A percentile compares a stretch with the other conserved stretches of the same genome.
Evolutionary conservation across 2,888 invertebrate species (phyloP).

Genomic region (Meandrusa payeni): DNA sequence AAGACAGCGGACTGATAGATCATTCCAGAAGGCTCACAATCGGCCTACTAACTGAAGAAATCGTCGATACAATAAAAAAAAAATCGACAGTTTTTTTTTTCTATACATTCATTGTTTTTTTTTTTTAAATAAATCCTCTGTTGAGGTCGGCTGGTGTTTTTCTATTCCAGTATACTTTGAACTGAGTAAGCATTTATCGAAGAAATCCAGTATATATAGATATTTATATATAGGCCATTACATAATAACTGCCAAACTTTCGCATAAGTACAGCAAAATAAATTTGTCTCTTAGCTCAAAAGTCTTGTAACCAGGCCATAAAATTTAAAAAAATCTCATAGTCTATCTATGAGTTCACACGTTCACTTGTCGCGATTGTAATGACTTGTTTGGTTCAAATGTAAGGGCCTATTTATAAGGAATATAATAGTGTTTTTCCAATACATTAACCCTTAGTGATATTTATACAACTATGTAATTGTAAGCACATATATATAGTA

Average conservation of each 20-base stretch:
- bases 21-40: constrained; percentile 12
- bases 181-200: constrained; percentile 51
- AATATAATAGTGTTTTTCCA: neutral
- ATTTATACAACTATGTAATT: constrained; percentile 50
- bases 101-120: constrained; percentile 1
- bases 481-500: constrained; percentile 56
- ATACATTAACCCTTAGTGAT: constrained; percentile 52
- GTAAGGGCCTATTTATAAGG: too few relatives aligned
- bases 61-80: neutral
- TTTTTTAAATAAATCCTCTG: constrained; percentile 11
- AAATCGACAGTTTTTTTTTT: neutral
- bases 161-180: constrained; percentile 23
- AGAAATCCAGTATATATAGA: constrained; percentile 21
- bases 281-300: too few relatives aligned
- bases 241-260: too few relatives aligned
- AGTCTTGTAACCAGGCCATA: too few relatives aligned
- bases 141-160: constrained; percentile 20
- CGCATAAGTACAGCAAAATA: too few relatives aligned
- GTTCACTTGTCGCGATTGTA: too few relatives aligned
- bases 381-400: too few relatives aligned
- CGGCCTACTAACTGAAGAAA: constrained; percentile 14
- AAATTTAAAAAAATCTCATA: too few relatives aligned
- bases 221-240: too few relatives aligned
- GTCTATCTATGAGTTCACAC: too few relatives aligned
- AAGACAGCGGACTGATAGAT: constrained; percentile 26